phyloP scores from a whole-genome alignment of 2,888 invertebrate species.

The Drosophila niveifrons region DNA sequence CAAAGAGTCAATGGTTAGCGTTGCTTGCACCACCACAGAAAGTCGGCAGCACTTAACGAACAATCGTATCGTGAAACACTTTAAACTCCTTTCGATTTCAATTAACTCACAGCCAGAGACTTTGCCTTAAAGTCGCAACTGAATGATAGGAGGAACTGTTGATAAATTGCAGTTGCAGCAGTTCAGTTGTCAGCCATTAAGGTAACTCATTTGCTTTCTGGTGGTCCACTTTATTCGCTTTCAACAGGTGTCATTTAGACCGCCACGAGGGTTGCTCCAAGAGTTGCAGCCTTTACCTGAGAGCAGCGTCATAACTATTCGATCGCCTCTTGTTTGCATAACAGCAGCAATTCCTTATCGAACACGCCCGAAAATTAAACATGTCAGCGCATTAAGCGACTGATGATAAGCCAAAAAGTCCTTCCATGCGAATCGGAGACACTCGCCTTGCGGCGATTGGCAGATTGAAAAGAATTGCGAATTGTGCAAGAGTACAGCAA shows the following conservation, averaged over 20 bases:
- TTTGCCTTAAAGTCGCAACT: slow-evolving; percentile 16
- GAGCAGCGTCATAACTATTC: neutral
- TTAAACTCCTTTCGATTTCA: slow-evolving; percentile 63
- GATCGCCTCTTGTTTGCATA: slow-evolving; percentile 44
- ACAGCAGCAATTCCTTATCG: slow-evolving; percentile 58
- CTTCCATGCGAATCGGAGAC: slow-evolving; percentile 25
- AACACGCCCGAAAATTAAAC: slow-evolving; percentile 69
- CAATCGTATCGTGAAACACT: slow-evolving; percentile 44
- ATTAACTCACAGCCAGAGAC: slow-evolving; percentile 41
- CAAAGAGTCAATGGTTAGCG: slow-evolving; percentile 21
- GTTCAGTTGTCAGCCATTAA: slow-evolving; percentile 47
- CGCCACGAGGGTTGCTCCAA: slow-evolving; percentile 13
- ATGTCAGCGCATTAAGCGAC: slow-evolving; percentile 75
- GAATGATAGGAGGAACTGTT: slow-evolving; percentile 24
- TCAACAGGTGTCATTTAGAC: slow-evolving; percentile 22
- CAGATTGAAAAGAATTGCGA: slow-evolving; percentile 26
- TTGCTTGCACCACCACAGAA: slow-evolving; percentile 16
- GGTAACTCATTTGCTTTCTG: slow-evolving; percentile 15
- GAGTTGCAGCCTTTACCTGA: neutral
- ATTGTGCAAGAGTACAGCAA: slow-evolving; percentile 32
- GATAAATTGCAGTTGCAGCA: slow-evolving; percentile 31
- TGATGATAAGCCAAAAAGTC: slow-evolving; percentile 50
- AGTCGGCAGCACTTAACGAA: slow-evolving; percentile 19
- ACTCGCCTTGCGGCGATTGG: slow-evolving; percentile 13
- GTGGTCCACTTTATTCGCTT: slow-evolving; percentile 36